Evolutionary conservation across 2,113 vertebrate genomes (phyloP).

Genomic region (Leucoraja erinaceus): DNA sequence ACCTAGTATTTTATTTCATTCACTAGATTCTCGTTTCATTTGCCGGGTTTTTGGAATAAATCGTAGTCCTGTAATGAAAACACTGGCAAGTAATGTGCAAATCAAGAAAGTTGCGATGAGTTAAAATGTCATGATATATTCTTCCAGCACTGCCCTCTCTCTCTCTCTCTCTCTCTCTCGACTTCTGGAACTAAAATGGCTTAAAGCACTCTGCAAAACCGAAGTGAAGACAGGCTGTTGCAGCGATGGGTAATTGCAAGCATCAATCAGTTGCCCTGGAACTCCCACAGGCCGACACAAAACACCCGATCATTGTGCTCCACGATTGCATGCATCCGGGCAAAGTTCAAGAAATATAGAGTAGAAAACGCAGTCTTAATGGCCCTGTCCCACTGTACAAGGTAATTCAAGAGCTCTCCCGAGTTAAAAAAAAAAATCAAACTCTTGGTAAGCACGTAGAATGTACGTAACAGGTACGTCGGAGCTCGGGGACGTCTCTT

Average conservation of each 20-base stretch:
- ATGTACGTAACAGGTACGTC: no score
- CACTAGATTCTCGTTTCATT: neutral
- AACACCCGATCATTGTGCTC: neutral
- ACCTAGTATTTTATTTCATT: neutral
- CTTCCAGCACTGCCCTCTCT: neutral
- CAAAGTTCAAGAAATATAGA: neutral
- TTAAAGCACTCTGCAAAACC: neutral
- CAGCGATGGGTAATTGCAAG: neutral
- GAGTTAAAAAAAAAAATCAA: no score
- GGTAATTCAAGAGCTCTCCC: no score
- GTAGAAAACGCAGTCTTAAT: neutral
- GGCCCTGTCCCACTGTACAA: no score
- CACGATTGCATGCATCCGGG: neutral
- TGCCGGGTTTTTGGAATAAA: neutral
- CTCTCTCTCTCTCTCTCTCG: neutral
- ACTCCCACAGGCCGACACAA: neutral
- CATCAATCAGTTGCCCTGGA: neutral
- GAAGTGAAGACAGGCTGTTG: neutral
- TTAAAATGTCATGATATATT: no score
- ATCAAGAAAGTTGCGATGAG: no score
- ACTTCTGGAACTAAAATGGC: neutral
- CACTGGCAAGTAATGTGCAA: neutral
- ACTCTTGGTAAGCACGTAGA: no score
- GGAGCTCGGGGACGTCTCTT: no score
- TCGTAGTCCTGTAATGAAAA: neutral